Base-by-base conservation (phyloP, 2,113 vertebrate species). In the Callionymus lyra region DNA sequence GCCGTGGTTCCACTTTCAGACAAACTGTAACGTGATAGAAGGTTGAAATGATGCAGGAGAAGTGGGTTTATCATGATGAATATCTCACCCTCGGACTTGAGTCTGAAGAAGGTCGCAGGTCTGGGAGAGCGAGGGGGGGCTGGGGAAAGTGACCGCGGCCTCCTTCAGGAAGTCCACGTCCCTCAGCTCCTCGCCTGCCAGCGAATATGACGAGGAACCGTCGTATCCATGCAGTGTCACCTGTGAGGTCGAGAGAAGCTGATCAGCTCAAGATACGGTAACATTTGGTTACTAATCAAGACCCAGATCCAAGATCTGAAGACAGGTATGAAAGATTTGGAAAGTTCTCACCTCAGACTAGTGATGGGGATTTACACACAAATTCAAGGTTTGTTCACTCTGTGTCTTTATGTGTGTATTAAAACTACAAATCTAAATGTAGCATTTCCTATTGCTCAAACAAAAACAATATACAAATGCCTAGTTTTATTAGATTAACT, bases 1-100 rank as follows among this genome's bases (percentile, higher is more conserved):
- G 85, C 85, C 10, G 83, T 85, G 15, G 72, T 55, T 12, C 84
- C 86, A 45, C 47, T 55, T 55, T 78, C 76, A 44, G 50, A 38
- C 47, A 88, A 55, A 12, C 84, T 87, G 47, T 17, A 13, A 41
- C 21, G 8, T 27, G 21, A 5, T 27, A 18, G 41, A 18, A 9
- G 38, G 47, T 8, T 9, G 10, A 6, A 2, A 16, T 11, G 37
- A 10, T 14, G 14, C n/a, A 41, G 14, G 35, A 19, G 13, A 6
- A 12, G 16, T 3, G 10, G 6, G 18, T 50, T 17, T 12, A 11
- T 41, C 10, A 1, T 2, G 11, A 2, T 31, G 15, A 48, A 34
- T 18, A 1, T 44, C 32, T 47, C 47, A 85, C 84, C 66, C 62
- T 37, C 44, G 35, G 10, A 85, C 47, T 57, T 81, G 72, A 52